Evolutionary conservation across 2,113 vertebrate genomes (phyloP).

Genomic region (Peromyscus leucopus): DNA sequence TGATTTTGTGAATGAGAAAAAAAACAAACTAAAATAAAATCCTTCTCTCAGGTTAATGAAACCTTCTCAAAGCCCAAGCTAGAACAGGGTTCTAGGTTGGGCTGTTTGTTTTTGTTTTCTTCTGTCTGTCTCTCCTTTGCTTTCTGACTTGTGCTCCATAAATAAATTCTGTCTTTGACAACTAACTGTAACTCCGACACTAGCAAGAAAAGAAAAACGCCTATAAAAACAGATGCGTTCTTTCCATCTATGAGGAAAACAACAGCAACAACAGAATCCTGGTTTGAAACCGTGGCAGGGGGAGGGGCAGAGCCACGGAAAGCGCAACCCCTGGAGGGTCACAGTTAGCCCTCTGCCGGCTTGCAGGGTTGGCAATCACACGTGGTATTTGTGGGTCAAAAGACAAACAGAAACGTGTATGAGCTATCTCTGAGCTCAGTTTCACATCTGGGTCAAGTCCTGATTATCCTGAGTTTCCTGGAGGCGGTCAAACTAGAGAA

Average conservation of each 20-base stretch:
- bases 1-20: conserved; percentile 78
- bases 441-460: conserved; percentile 88
- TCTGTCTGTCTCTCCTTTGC: background rate
- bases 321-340: conserved; percentile 90
- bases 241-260: conserved; percentile 29
- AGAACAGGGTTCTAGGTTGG: conserved; percentile 35
- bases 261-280: conserved; percentile 67
- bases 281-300: conserved; percentile 81
- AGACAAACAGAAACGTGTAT: conserved; percentile 79
- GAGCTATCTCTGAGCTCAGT: conserved; percentile 78
- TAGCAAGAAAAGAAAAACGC: conserved; percentile 8
- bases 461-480: conserved; percentile 96
- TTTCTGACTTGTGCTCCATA: conserved; percentile 65
- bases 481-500: conserved; percentile 81
- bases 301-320: conserved; percentile 84
- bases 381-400: conserved; percentile 66
- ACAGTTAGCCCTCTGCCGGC: conserved; percentile 91
- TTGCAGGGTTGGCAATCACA: conserved; percentile 88
- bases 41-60: conserved; percentile 89
- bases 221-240: conserved; percentile 57
- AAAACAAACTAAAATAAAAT: conserved; percentile 83
- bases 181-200: conserved; percentile 76
- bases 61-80: conserved; percentile 78
- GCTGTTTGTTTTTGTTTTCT: background rate
- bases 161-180: conserved; percentile 49